Evolutionary conservation across 2,113 vertebrate species (phyloP), one percentile per base, ranked within the genome.

Genomic region (Centropristis striata): DNA sequence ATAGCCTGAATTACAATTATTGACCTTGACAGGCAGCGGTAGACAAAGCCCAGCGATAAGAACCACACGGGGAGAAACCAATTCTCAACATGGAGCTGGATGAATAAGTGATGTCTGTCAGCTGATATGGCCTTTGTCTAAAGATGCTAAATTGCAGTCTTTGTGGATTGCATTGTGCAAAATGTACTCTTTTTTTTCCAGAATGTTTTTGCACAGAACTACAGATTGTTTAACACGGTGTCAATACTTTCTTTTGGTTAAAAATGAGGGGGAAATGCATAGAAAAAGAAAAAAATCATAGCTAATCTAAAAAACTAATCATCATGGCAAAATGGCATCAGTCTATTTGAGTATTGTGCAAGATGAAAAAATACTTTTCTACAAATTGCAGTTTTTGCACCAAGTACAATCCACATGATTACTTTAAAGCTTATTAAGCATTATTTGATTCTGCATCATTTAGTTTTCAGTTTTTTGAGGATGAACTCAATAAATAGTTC

Each of bases 1-100:
- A 94, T 94, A 94, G 92, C 94, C 69, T 83, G 83, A 88, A 92
- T 87, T 72, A 80, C 78, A 91, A 91, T 84, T 55, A 90, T 71
- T 88, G 88, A 92, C 92, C 92, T 93, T 92, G 92, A 81, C 83
- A 85, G 86, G 68, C 70, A 18, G 69, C 7, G 68, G 67, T 23
- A 83, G 67, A 88, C 82, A 87, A 84, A 84, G 66, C 65, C 21
- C 58, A 21, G 80, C 5, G 84, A 86, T 86, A 86, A 87, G 78
- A 75, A 16, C 25, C 63, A 60, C 74, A 55, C 10, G 11, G 51
- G 49, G 58, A 60, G 37, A 84, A 44, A 80, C 21, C 42, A 67
- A 65, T 81, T 72, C 61, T 80, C 75, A 76, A 54, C 50, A 51
- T 71, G 47, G 25, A 41, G 41, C 55, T 27, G 14, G 23, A 66